Base-by-base conservation (phyloP, 30 jellyfish, hydroid and myxozoan genomes). In the Turritopsis dohrnii region DNA sequence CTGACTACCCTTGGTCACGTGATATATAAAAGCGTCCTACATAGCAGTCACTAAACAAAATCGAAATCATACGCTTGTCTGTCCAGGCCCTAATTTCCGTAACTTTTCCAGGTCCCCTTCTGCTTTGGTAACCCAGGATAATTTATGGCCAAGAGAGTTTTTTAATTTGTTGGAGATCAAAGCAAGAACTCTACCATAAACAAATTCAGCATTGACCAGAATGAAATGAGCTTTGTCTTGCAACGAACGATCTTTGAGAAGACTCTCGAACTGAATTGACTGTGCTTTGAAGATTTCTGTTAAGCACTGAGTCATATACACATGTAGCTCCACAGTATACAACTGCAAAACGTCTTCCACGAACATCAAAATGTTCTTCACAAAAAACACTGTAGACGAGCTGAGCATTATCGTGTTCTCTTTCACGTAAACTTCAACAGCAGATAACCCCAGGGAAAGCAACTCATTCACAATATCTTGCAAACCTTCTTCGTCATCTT, bases 221-320 rank as follows among this genome's bases (percentile, higher is more conserved):
- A 92, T 87, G 75, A 92, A 87, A 22, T 84, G 88, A 18, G 71
- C 84, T 89, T 29, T 66, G 23, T 4, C 53, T 29, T 82, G 71
- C 87, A 82, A 24, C 66, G 28, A 16, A 18, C 28, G 85, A 60
- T 71, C 83, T 29, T 71, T 66, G 30, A 92, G 76, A 13, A 92
- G 89, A 24, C 52, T 82, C 75, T 92, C 95, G 17, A 92, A 89
- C 41, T 84, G 98, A 16, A 92, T 71, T 5, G 96, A 88, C 81
- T 92, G 98, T 20, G 96, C 93, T 60, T 87, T 92, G 87, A 92
- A 92, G 16, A 92, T 84, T n/a, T 92, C 98, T n/a, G 88, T 30
- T 81, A 92, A 28, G 52, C 98, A 92, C 65, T 84, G 96, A 18
- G 84, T 81, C 28, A 92, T 81, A 18, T 85, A 86, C 21, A 66